These are phyloP conservation scores for Acronicta leporina DNA, from an alignment of 2,888 invertebrate genomes.

Conservation along the genomic window DNA sequence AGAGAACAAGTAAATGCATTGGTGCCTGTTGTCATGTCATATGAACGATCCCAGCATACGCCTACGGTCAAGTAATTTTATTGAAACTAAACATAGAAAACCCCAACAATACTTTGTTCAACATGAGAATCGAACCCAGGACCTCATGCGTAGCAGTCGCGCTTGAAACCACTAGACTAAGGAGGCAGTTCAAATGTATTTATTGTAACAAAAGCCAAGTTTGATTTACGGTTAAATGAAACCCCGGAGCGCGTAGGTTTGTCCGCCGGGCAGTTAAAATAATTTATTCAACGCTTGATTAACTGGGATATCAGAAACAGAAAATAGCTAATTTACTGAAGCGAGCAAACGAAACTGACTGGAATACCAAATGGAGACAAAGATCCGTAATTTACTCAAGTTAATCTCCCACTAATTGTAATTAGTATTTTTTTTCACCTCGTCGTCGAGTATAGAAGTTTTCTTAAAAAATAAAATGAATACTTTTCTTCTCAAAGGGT, in stretches of 20 bases:
- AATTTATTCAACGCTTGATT: slow-evolving; percentile 54
- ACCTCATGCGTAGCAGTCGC: too few species aligned
- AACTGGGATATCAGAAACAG: slow-evolving; percentile 32
- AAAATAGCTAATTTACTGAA: slow-evolving; percentile 46
- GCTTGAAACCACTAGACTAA: too few species aligned
- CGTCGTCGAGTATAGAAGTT: neutral
- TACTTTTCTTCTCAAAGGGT: neutral
- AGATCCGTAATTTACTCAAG: slow-evolving; percentile 44
- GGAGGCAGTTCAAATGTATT: slow-evolving; percentile 1
- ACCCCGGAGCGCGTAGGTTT: neutral
- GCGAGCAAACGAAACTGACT: slow-evolving; percentile 37
- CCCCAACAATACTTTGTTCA: too few species aligned
- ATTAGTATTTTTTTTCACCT: slow-evolving; percentile 24
- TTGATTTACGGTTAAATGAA: slow-evolving; percentile 12
- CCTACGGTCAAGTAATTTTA: too few species aligned
- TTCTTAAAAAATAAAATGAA: neutral
- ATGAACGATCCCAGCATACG: too few species aligned
- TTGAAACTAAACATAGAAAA: too few species aligned
- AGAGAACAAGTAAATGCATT: too few species aligned
- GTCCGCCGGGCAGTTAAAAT: slow-evolving; percentile 22
- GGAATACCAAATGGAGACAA: slow-evolving; percentile 57
- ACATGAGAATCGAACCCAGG: too few species aligned
- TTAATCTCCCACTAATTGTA: slow-evolving; percentile 45
- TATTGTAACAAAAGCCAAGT: slow-evolving; percentile 10
- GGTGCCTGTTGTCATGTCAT: too few species aligned